phyloP scores from a whole-genome alignment of 2,888 invertebrate genomes.

The Hecatera dysodea region DNA sequence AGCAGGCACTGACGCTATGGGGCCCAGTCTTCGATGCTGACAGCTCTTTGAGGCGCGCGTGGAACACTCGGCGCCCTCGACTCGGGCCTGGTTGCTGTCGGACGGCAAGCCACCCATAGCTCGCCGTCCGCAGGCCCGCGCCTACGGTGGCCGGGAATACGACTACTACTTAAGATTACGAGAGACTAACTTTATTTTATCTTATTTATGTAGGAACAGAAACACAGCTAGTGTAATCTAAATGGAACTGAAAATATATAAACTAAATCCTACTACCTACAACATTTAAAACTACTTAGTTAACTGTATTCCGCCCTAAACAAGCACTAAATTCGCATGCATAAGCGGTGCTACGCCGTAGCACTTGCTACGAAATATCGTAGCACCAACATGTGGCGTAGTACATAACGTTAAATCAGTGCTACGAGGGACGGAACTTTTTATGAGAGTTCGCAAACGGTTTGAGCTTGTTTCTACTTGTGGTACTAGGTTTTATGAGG shows the following conservation, averaged over 20 bases:
- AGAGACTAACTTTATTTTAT: too few relatives aligned
- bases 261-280: background rate
- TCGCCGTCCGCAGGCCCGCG: too few relatives aligned
- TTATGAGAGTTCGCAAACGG: conserved; percentile 30
- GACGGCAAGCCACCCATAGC: too few relatives aligned
- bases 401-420: conserved; percentile 42
- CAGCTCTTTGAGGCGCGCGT: too few relatives aligned
- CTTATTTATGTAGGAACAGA: too few relatives aligned
- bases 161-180: too few relatives aligned
- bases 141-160: too few relatives aligned
- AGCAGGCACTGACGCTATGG: too few relatives aligned
- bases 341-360: conserved; percentile 31
- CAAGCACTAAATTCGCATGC: conserved; percentile 3
- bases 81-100: too few relatives aligned
- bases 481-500: conserved; percentile 5
- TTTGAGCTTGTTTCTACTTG: conserved; percentile 29
- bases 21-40: too few relatives aligned
- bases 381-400: conserved; percentile 43
- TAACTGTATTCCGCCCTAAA: conserved; percentile 6
- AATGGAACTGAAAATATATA: background rate
- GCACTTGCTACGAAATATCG: conserved; percentile 45
- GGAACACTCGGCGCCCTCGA: too few relatives aligned
- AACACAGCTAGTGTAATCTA: too few relatives aligned
- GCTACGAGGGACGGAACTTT: conserved; percentile 44
- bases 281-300: background rate